Conservation (phyloP, 2,888 invertebrate genomes). For the Cataglyphis albicans region DNA sequence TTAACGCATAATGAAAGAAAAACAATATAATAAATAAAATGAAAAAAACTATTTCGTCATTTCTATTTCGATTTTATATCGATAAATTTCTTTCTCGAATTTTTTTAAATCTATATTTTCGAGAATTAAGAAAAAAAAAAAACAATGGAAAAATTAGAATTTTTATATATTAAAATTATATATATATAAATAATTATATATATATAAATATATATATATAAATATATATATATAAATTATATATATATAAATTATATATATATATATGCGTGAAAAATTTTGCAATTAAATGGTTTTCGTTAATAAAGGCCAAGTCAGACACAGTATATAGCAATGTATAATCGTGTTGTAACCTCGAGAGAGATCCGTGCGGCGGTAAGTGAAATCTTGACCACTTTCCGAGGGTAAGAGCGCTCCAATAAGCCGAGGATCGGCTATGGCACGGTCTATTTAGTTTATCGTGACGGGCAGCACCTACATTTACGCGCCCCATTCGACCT, state of each 20-base stretch:
- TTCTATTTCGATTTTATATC: background rate
- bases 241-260: no score
- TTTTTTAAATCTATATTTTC: background rate
- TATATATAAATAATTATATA: no score
- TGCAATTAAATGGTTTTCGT: constrained; percentile 18
- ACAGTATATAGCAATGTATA: constrained; percentile 12
- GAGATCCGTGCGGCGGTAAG: constrained; percentile 67
- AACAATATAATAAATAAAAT: no score
- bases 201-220: no score
- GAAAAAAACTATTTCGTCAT: background rate
- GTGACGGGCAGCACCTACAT: constrained; percentile 60
- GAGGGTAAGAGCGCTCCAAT: constrained; percentile 73
- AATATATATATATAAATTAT: no score
- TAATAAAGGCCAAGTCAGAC: constrained; percentile 27
- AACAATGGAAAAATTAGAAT: background rate
- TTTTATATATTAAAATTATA: no score
- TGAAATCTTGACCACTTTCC: constrained; percentile 79
- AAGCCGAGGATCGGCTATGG: constrained; percentile 69
- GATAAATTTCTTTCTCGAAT: background rate
- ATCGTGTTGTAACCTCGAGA: constrained; percentile 59
- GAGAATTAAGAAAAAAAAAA: background rate
- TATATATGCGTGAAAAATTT: background rate
- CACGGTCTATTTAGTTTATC: constrained; percentile 72
- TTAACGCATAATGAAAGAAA: background rate
- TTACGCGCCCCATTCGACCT: constrained; percentile 50